Base-by-base conservation (phyloP, 2,888 invertebrate species). In the Phrixothrix hirtus region DNA sequence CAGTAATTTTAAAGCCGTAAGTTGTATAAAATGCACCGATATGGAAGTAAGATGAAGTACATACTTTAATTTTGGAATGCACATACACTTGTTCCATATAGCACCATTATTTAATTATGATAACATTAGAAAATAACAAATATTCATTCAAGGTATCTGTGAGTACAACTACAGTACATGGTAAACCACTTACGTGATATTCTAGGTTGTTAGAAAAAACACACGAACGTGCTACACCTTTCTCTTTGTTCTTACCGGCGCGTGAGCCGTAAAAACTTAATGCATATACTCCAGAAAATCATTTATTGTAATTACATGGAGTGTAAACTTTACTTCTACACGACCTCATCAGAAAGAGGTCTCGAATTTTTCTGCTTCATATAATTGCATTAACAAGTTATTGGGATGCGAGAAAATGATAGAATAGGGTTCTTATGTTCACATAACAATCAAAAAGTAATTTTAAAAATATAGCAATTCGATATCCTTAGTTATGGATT, bases 151-250 rank as follows among this genome's bases (percentile, higher is more conserved):
- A 37, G 53, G 50, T 59, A 61, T 61, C 61, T 58, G 37, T 49
- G 52, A 55, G 55, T 62, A 59, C 61, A 58, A 60, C 61, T 43
- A 59, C 51, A 46, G 57, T 59, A 62, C 61, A 62, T 60, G 61
- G 61, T 57, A 62, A 62, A 58, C 58, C 61, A 62, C 61, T 62
- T 61, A 55, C 42, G 29, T 47, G 51, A 31, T 55, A 55, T 45
- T 47, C 42, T 44, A 30, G 25, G 48, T 34, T 45, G 54, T 50
- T 46, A 48, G 57, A 46, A 49, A 51, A 47, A 53, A 49, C 41
- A 12, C 44, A 48, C 45, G 44, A 48, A 59, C 53, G 45, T 41
- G 49, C 56, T 48, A 36, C 42, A 46, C 48, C 54, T 44, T 49
- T 32, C 15, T 25, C 49, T 54, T 55, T 55, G 55, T 51, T 37